Conservation (phyloP, 2,113 vertebrate genomes). For the Hystrix brachyura region DNA sequence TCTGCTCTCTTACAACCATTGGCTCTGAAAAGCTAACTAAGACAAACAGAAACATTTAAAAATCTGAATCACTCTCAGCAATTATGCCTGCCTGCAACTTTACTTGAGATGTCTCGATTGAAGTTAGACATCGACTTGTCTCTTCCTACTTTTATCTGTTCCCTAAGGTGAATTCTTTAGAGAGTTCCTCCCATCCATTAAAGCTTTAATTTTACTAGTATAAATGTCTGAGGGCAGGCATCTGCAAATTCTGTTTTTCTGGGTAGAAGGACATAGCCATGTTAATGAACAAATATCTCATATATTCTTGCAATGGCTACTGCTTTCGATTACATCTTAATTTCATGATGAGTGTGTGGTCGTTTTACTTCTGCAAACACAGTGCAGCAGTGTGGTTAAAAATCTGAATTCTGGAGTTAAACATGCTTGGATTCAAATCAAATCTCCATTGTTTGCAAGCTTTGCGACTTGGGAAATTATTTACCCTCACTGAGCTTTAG, state of each 20-base stretch:
- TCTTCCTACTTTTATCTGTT: slow-evolving; percentile 68
- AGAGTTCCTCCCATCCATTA: slow-evolving; percentile 52
- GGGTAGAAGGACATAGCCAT: neutral
- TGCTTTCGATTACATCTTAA: neutral
- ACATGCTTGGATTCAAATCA: neutral
- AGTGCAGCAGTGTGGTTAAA: neutral
- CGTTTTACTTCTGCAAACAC: neutral
- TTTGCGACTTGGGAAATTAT: slow-evolving; percentile 15
- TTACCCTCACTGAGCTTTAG: neutral
- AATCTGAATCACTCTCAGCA: neutral
- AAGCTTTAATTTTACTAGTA: slow-evolving; percentile 51
- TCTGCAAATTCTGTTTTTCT: slow-evolving; percentile 23
- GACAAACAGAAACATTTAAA: slow-evolving; percentile 61
- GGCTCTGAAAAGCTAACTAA: too few relatives aligned
- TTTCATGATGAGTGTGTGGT: neutral
- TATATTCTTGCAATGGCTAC: neutral
- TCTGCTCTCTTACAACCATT: too few relatives aligned
- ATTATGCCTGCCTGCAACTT: slow-evolving; percentile 18
- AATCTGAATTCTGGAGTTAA: neutral
- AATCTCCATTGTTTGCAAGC: neutral
- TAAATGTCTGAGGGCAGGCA: slow-evolving; percentile 26
- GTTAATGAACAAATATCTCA: neutral
- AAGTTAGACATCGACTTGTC: slow-evolving; percentile 15
- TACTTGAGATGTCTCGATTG: slow-evolving; percentile 41
- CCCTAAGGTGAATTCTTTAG: slow-evolving; percentile 49